phyloP scores from a whole-genome alignment of 1,140 invertebrate genomes.

The Carposina sasakii region DNA sequence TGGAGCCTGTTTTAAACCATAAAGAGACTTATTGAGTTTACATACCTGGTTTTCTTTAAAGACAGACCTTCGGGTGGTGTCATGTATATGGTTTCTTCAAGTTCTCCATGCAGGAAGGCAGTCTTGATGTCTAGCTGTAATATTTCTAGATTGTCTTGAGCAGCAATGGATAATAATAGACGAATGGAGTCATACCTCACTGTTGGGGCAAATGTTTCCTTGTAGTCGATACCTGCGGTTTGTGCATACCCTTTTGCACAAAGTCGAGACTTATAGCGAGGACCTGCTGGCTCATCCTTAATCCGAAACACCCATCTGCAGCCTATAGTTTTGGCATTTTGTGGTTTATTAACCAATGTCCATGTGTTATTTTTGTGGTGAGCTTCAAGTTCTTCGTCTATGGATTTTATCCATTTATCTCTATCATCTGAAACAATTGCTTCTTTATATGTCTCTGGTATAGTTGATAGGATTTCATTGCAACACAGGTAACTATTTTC shows the following conservation, averaged over 20 bases:
- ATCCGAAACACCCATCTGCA: slow-evolving; percentile 52
- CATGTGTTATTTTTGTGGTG: slow-evolving; percentile 33
- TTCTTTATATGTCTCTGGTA: slow-evolving; percentile 22
- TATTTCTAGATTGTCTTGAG: slow-evolving; percentile 25
- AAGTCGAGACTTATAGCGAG: slow-evolving; percentile 23
- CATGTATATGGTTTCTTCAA: slow-evolving; percentile 33
- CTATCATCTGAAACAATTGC: slow-evolving; percentile 17
- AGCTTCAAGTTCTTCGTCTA: slow-evolving; percentile 34
- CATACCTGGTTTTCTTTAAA: slow-evolving; percentile 30
- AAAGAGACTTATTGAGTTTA: slow-evolving; percentile 46
- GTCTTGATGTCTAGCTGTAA: slow-evolving; percentile 33
- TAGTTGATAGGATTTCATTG: slow-evolving; percentile 1
- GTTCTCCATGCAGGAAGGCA: slow-evolving; percentile 30
- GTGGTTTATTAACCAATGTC: slow-evolving; percentile 32
- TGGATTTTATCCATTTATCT: slow-evolving; percentile 29
- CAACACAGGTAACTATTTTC: slow-evolving; percentile 18
- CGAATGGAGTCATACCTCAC: slow-evolving; percentile 34
- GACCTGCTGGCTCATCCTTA: slow-evolving; percentile 31
- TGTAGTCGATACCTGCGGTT: slow-evolving; percentile 32
- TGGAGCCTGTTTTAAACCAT: no score
- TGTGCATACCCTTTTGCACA: slow-evolving; percentile 33
- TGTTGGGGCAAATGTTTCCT: slow-evolving; percentile 25
- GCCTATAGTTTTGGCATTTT: slow-evolving; percentile 32
- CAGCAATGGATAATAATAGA: slow-evolving; percentile 27
- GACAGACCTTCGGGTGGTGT: slow-evolving; percentile 24